These are phyloP conservation scores for Bellardia pandia DNA, from an alignment of 2,888 invertebrate genomes.

Conservation along the genomic window DNA sequence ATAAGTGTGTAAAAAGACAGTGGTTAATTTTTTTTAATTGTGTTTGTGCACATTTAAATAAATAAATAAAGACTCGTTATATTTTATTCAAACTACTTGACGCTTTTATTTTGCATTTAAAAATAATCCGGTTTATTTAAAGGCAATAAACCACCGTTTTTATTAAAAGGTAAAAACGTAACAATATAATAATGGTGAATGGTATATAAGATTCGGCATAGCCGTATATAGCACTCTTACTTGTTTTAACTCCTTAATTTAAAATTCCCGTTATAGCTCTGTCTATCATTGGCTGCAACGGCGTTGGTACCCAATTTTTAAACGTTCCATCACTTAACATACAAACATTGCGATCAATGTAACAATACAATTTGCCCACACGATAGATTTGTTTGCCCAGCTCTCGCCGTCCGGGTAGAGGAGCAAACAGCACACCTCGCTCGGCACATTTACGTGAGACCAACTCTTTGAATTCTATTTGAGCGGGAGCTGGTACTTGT, in stretches of 20 bases:
- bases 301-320: conserved; percentile 82
- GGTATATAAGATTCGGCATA: too few relatives aligned
- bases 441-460: conserved; percentile 93
- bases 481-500: conserved; percentile 85
- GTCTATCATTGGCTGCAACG: conserved; percentile 81
- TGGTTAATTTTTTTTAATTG: too few relatives aligned
- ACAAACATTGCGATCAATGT: conserved; percentile 84
- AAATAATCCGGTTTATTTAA: too few relatives aligned
- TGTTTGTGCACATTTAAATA: too few relatives aligned
- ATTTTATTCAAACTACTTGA: too few relatives aligned
- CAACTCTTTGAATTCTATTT: conserved; percentile 91
- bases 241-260: conserved; percentile 42
- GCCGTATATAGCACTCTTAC: too few relatives aligned
- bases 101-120: too few relatives aligned
- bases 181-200: too few relatives aligned
- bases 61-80: too few relatives aligned
- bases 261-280: conserved; percentile 79
- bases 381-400: conserved; percentile 84
- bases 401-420: conserved; percentile 90
- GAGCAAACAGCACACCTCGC: conserved; percentile 94
- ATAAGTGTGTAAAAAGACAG: too few relatives aligned
- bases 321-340: conserved; percentile 83
- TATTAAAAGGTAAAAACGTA: too few relatives aligned
- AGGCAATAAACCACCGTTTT: too few relatives aligned
- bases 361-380: conserved; percentile 83